phyloP scores from a whole-genome alignment of 1,140 invertebrate species.

The Sarcophaga peregrina region DNA sequence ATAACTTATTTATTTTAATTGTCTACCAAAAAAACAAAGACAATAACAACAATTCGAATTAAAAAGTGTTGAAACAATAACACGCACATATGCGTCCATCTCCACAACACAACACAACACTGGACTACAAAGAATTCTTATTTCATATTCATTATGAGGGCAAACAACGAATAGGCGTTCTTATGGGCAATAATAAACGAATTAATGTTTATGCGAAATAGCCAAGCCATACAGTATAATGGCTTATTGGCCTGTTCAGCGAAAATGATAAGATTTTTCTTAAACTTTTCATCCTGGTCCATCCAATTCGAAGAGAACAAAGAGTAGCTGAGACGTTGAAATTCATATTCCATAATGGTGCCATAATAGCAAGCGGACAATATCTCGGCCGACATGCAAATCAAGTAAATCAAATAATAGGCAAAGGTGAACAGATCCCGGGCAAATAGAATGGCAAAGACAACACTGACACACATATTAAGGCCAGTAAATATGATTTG shows the following conservation, averaged over 20 bases:
- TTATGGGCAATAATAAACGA: constrained; percentile 36
- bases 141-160: constrained; percentile 34
- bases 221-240: constrained; percentile 28
- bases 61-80: too few species aligned
- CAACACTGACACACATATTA: constrained; percentile 28
- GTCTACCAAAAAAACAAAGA: too few species aligned
- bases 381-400: constrained; percentile 16
- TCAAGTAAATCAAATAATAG: constrained; percentile 36
- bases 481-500: constrained; percentile 32
- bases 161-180: constrained; percentile 39
- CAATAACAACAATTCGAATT: too few species aligned
- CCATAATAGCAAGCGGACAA: constrained; percentile 42
- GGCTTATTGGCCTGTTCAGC: constrained; percentile 32
- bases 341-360: constrained; percentile 39
- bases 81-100: too few species aligned
- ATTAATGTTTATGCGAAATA: constrained; percentile 41
- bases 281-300: constrained; percentile 30
- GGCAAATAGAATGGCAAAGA: constrained; percentile 38
- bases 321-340: constrained; percentile 30
- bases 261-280: constrained; percentile 37
- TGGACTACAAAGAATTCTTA: background rate
- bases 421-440: constrained; percentile 14
- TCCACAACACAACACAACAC: too few species aligned
- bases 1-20: too few species aligned
- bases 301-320: constrained; percentile 44